Base-by-base conservation (phyloP, 2,888 invertebrate genomes). In the Apoda limacodes region DNA sequence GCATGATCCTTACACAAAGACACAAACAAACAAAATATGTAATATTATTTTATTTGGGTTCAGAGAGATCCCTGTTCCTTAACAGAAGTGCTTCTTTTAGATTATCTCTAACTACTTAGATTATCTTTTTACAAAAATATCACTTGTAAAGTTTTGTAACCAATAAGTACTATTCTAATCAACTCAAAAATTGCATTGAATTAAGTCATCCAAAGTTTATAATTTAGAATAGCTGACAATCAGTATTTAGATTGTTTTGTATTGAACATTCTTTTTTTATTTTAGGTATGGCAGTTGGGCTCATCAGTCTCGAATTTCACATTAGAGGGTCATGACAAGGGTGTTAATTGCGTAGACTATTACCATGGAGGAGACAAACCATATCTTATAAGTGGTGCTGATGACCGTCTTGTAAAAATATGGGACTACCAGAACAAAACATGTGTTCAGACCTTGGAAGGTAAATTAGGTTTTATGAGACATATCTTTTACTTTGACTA, bases 391-490 rank as follows among this genome's bases (percentile, higher is more conserved):
- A 98, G 98, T 28, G 99, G 99, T 2, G 98, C 98, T 14, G 99
- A 99, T 65, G 99, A 99, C 69, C 88, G 95, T 30, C 84, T 93
- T 24, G 97, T 98, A 4, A 99, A 98, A 78, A 99, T 99, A 52
- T 99, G 99, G 99, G 99, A 99, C 62, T 99, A 99, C 66, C 94
- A 99, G 72, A 99, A 98, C 72, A 99, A 99, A 81, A 98, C 97
- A 0, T 99, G 98, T 67, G 98, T 99, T 1, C 98, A 99, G 65
- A 98, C 98, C 0, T 80, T 99, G 37, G 98, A 98, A 71, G 89
- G 81, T 75, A 50, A 42, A 43, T 34, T 14, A n/a, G 17, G n/a
- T n/a, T n/a, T n/a, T n/a, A n/a, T n/a, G n/a, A n/a, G n/a, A n/a
- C n/a, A n/a, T n/a, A n/a, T n/a, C n/a, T n/a, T n/a, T n/a, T n/a